Percentiles rank a stretch among this genome's conserved stretches.
These are phyloP conservation scores for Paracentrotus lividus DNA, from an alignment of 53 echinoderm and acorn worm genomes.

Conservation along the genomic window DNA sequence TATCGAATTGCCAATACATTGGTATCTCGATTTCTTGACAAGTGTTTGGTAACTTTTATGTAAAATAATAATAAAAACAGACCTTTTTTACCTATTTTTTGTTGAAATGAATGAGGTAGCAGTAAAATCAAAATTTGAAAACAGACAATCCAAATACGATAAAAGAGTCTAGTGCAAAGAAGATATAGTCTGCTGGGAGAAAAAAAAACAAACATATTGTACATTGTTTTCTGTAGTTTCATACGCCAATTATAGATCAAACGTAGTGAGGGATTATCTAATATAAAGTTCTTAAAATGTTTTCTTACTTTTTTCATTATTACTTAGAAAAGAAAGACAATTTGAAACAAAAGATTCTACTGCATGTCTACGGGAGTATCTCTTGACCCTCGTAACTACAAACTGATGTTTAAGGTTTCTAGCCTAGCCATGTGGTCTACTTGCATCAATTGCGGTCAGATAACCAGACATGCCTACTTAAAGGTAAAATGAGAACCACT, in stretches of 20 bases:
- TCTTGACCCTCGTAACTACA: background rate
- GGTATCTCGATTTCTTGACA: too few species aligned
- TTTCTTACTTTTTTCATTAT: background rate
- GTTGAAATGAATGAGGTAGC: too few species aligned
- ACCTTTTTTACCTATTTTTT: too few species aligned
- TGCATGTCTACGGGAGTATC: slow-evolving; percentile 16
- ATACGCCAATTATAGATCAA: too few species aligned
- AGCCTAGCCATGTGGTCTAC: slow-evolving; percentile 16
- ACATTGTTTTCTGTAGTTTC: too few species aligned
- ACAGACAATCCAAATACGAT: too few species aligned
- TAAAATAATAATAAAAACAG: too few species aligned
- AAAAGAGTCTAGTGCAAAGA: too few species aligned
- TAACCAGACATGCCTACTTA: slow-evolving; percentile 53
- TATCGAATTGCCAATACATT: background rate
- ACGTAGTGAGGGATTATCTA: background rate
- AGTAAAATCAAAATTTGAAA: too few species aligned
- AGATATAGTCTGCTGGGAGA: too few species aligned
- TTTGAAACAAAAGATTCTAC: background rate
- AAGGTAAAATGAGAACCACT: slow-evolving; percentile 57
- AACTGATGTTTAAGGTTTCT: background rate
- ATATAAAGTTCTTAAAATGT: background rate
- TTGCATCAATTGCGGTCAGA: slow-evolving; percentile 46
- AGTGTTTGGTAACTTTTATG: too few species aligned
- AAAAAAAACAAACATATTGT: too few species aligned
- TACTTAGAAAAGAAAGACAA: background rate